These are phyloP conservation scores for Philopotamus ludificatus DNA, from an alignment of 1,140 invertebrate genomes.

Conservation along the genomic window DNA sequence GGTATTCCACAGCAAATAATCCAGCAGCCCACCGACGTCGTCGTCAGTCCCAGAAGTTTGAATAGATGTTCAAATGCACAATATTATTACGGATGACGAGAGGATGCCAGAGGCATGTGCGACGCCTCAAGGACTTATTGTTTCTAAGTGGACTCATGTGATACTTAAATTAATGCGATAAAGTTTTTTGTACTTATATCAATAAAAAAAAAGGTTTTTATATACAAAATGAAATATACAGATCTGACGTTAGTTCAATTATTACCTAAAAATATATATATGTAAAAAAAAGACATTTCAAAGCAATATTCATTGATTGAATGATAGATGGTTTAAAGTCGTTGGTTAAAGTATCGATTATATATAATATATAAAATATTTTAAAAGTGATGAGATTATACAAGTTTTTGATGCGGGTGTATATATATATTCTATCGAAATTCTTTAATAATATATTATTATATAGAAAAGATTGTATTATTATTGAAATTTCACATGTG, in stretches of 20 bases:
- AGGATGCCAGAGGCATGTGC: constrained; percentile 50
- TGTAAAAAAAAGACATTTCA: not conserved
- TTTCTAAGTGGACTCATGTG: too few species aligned
- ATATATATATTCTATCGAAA: constrained; percentile 10
- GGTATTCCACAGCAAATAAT: constrained; percentile 51
- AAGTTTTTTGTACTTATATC: too few species aligned
- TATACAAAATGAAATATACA: too few species aligned
- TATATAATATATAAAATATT: not conserved
- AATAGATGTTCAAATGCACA: constrained; percentile 57
- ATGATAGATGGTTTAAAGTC: not conserved
- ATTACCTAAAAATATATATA: too few species aligned
- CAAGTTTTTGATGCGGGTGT: not conserved
- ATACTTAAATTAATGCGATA: too few species aligned
- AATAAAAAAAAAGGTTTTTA: too few species aligned
- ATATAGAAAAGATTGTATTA: too few species aligned
- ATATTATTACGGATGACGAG: constrained; percentile 57
- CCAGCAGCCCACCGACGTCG: constrained; percentile 52
- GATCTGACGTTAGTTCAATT: too few species aligned
- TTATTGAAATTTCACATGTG: too few species aligned
- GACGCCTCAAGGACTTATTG: constrained; percentile 57
- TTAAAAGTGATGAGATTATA: not conserved
- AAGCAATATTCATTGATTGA: not conserved
- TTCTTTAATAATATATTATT: too few species aligned
- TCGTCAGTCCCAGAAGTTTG: constrained; percentile 54
- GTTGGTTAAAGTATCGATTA: constrained; percentile 4